Evolutionary conservation across 2,113 vertebrate species (phyloP), one percentile per base, ranked within the genome.

Genomic region (Coreoperca whiteheadi): DNA sequence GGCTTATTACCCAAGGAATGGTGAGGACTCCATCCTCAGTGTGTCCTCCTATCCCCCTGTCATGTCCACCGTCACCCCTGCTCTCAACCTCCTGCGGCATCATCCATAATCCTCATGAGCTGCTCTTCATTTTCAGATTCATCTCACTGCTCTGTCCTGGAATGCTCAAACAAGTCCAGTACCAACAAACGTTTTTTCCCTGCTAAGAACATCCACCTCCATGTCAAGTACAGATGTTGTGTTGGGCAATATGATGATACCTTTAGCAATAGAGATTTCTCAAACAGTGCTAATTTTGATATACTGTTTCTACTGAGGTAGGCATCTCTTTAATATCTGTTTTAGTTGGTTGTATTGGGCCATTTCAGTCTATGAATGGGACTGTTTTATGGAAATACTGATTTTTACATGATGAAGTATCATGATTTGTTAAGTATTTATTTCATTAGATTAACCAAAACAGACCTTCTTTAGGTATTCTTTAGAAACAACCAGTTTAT

Each of bases 1-100:
- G 98, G 98, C 98, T 99, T 94, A 98, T 99, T 94, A 97, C 97
- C 94, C 98, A 99, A 99, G 98, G 98, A 99, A 99, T 99, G 98
- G 98, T 99, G 98, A 99, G 97, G 96, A 96, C 92, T 96, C 95
- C 94, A 95, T 83, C 86, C 92, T 95, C 4, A 93, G 92, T 94
- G 94, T 94, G 94, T 93, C 91, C 91, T 90, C 92, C 87, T 81
- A 43, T 69, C 79, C 76, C 73, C 48, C 37, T 84, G 75, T 60
- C 73, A 18, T 78, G 53, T 73, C 81, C 73, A 32, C 59, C 71
- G 30, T 71, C 89, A 80, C 77, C 69, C 46, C 11, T 53, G 51
- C 73, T 80, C 43, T 74, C 61, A 68, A 18, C 54, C 77, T 81
- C 74, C 82, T 74, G 65, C 39, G 39, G 56, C 81, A 28, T 79